These are phyloP conservation scores for Xenopus laevis DNA, from an alignment of 2,113 vertebrate species.

Conservation along the genomic window DNA sequence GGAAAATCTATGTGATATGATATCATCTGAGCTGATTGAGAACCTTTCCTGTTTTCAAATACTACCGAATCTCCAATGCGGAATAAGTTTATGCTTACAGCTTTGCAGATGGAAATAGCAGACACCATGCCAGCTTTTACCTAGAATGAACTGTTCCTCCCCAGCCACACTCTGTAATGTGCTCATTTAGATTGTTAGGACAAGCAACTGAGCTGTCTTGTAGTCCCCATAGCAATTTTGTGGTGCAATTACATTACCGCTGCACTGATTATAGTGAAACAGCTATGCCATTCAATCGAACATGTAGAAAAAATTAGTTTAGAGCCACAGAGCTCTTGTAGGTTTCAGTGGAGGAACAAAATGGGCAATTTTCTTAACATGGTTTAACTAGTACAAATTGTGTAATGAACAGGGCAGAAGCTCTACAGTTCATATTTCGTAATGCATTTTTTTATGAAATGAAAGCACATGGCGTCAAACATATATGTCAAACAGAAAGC, in stretches of 20 bases:
- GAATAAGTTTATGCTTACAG: constrained; percentile 47
- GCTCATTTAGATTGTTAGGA: constrained; percentile 60
- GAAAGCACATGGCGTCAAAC: constrained; percentile 21
- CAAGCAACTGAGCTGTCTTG: constrained; percentile 58
- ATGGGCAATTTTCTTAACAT: constrained; percentile 55
- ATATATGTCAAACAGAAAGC: too few species aligned
- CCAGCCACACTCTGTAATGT: constrained; percentile 46
- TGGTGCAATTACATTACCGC: constrained; percentile 63
- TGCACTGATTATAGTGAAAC: constrained; percentile 59
- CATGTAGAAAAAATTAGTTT: constrained; percentile 62
- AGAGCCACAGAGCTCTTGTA: constrained; percentile 54
- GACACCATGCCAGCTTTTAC: constrained; percentile 55
- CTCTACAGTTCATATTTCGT: constrained; percentile 50
- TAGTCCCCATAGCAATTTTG: constrained; percentile 60
- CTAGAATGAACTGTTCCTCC: constrained; percentile 54
- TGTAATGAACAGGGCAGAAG: constrained; percentile 54
- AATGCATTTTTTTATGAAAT: constrained; percentile 36
- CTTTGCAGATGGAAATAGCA: constrained; percentile 49
- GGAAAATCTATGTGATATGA: constrained; percentile 12
- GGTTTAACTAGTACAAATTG: constrained; percentile 61
- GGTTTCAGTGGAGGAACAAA: constrained; percentile 52
- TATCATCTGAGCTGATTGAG: constrained; percentile 17
- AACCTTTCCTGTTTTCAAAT: constrained; percentile 13
- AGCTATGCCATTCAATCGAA: constrained; percentile 57
- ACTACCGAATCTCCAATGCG: constrained; percentile 15